Conservation (phyloP, 1,140 invertebrate genomes). For the Dufourea novaeangliae region DNA sequence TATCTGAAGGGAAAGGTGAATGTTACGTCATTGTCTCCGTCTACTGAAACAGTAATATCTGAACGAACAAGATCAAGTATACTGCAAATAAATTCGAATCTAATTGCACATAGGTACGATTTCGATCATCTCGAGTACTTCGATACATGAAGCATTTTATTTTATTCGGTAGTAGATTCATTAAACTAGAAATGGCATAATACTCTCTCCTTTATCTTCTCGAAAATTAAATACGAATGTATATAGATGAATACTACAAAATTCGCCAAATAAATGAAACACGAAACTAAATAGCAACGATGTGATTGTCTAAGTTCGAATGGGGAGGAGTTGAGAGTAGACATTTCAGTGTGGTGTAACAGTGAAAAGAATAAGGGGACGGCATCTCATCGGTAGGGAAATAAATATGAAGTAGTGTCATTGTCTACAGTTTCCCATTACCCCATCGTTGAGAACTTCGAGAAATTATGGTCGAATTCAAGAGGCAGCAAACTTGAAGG, state of each 20-base stretch:
- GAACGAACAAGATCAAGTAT: no score
- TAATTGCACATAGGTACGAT: no score
- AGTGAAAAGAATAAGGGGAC: slow-evolving; percentile 49
- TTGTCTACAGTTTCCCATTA: slow-evolving; percentile 63
- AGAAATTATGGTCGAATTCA: slow-evolving; percentile 56
- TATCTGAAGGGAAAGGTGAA: no score
- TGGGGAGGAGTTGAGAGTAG: neutral
- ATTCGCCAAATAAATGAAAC: slow-evolving; percentile 55
- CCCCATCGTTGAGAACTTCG: slow-evolving; percentile 44
- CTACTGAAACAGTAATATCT: no score
- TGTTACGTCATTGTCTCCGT: no score
- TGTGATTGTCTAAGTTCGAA: slow-evolving; percentile 51
- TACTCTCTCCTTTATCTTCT: neutral
- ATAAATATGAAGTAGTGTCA: slow-evolving; percentile 72
- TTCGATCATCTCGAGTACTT: no score
- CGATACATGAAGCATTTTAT: neutral
- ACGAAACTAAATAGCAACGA: slow-evolving; percentile 65
- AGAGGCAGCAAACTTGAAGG: slow-evolving; percentile 49
- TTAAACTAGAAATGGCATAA: no score
- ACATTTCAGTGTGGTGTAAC: slow-evolving; percentile 14
- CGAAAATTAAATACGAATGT: slow-evolving; percentile 1
- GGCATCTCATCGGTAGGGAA: slow-evolving; percentile 62
- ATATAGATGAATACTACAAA: slow-evolving; percentile 38
- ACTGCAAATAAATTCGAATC: no score
- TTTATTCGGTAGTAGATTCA: no score